Percentiles rank a stretch among this genome's conserved stretches.
These are phyloP conservation scores for Morelia viridis DNA, from an alignment of 2,797 vertebrate species.

Conservation along the genomic window DNA sequence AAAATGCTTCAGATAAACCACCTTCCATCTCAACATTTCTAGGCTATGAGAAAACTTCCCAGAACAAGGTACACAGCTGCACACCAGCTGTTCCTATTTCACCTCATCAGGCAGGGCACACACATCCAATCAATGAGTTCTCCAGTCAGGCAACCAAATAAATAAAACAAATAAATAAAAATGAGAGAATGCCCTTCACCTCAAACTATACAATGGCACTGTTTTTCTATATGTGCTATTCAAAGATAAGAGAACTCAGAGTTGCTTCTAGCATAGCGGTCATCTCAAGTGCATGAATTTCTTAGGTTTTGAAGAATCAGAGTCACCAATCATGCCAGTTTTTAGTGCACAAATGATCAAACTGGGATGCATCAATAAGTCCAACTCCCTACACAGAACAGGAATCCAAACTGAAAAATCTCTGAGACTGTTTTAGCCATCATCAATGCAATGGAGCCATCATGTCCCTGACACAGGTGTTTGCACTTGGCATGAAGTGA, in stretches of 20 bases:
- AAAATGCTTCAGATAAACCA: neutral
- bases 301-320: neutral
- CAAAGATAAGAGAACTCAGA: neutral
- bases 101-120: slow-evolving; percentile 34
- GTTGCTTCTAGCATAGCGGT: neutral
- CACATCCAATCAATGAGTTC: slow-evolving; percentile 25
- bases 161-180: neutral
- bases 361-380: neutral
- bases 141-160: slow-evolving; percentile 18
- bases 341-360: neutral
- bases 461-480: neutral
- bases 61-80: slow-evolving; percentile 66
- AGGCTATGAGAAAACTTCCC: slow-evolving; percentile 52
- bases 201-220: neutral
- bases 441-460: neutral
- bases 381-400: neutral
- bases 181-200: neutral
- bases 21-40: slow-evolving; percentile 26
- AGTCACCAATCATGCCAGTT: neutral
- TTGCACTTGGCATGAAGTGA: neutral
- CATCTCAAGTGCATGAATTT: neutral
- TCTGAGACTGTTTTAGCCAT: neutral
- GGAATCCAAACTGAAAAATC: neutral
- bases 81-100: slow-evolving; percentile 62
- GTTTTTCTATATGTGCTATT: neutral